phyloP scores from a whole-genome alignment of 2,888 invertebrate genomes.

The Yponomeuta sedellus region DNA sequence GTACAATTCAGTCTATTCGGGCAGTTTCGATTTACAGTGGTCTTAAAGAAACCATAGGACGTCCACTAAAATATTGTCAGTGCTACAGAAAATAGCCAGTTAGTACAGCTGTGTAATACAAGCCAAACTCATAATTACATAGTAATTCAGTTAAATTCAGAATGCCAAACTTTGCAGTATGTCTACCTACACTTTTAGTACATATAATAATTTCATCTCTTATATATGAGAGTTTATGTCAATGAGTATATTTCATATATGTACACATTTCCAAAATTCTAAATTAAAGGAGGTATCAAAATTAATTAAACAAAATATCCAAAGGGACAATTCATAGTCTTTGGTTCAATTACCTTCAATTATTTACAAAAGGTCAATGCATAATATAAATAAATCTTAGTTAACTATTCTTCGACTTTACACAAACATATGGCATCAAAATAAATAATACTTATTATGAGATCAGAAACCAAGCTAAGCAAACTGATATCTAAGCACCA shows the following conservation, averaged over 20 bases:
- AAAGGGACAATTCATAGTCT: slow-evolving; percentile 60
- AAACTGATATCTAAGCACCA: slow-evolving; percentile 54
- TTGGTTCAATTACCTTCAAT: slow-evolving; percentile 57
- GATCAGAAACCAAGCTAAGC: slow-evolving; percentile 68
- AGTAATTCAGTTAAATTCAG: slow-evolving; percentile 20
- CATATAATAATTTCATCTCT: slow-evolving; percentile 35
- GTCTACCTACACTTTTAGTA: slow-evolving; percentile 23
- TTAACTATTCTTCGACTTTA: slow-evolving; percentile 49
- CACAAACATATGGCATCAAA: slow-evolving; percentile 70
- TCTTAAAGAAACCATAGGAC: slow-evolving; percentile 17
- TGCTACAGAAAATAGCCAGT: background rate
- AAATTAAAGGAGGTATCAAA: slow-evolving; percentile 33
- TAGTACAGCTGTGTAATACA: background rate
- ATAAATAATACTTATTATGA: slow-evolving; percentile 75
- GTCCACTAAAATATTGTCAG: slow-evolving; percentile 10
- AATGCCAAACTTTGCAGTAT: slow-evolving; percentile 52
- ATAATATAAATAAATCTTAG: slow-evolving; percentile 49
- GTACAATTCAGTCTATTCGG: slow-evolving; percentile 69
- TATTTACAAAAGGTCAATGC: slow-evolving; percentile 29
- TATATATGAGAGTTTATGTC: slow-evolving; percentile 43
- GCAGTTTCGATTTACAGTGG: slow-evolving; percentile 41
- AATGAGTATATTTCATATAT: slow-evolving; percentile 34
- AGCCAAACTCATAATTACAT: background rate
- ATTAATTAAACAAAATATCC: slow-evolving; percentile 40
- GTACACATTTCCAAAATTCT: slow-evolving; percentile 29